These are phyloP conservation scores for Meteorus colon DNA, from an alignment of 2,888 invertebrate genomes.

Conservation along the genomic window DNA sequence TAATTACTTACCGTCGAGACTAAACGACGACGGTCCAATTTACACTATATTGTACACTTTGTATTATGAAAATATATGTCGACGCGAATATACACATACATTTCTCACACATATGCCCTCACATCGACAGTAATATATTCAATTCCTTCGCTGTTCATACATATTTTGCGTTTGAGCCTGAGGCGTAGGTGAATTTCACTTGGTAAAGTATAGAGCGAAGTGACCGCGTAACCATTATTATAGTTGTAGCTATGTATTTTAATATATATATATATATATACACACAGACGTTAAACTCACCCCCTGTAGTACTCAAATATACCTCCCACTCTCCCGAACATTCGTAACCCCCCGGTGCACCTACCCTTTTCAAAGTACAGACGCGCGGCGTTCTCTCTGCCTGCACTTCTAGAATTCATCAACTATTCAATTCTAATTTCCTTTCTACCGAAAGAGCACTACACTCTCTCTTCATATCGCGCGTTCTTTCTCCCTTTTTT, in stretches of 20 bases:
- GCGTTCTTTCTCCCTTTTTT: background rate
- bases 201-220: constrained; percentile 42
- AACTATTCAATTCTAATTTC: constrained; percentile 72
- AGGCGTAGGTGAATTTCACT: constrained; percentile 13
- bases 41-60: constrained; percentile 24
- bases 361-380: constrained; percentile 31
- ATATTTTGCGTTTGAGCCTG: constrained; percentile 36
- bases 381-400: constrained; percentile 29
- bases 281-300: background rate
- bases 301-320: constrained; percentile 5
- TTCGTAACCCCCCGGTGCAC: constrained; percentile 15
- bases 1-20: constrained; percentile 65
- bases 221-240: constrained; percentile 42
- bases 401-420: constrained; percentile 68
- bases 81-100: background rate
- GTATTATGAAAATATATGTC: background rate
- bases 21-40: constrained; percentile 53
- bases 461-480: constrained; percentile 10
- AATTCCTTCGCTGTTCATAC: constrained; percentile 15
- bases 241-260: constrained; percentile 24
- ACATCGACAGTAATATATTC: constrained; percentile 31
- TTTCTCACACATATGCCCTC: background rate
- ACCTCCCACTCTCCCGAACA: constrained; percentile 29
- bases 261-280: constrained; percentile 13
- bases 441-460: constrained; percentile 50